phyloP scores from a whole-genome alignment of 2,113 vertebrate species.

The Neodontobutis hainanensis region DNA sequence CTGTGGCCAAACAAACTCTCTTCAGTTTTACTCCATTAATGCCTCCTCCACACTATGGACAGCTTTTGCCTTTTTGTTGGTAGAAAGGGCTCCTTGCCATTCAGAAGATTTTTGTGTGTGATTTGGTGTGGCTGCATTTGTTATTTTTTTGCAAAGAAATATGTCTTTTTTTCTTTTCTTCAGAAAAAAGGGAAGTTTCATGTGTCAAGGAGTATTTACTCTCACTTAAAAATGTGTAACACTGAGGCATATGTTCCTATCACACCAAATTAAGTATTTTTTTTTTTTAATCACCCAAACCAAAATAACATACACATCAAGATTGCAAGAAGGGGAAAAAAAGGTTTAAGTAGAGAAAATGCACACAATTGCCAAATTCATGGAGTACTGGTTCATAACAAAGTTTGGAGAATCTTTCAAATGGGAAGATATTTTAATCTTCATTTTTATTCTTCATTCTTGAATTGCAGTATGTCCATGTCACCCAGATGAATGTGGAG shows the following conservation, averaged over 20 bases:
- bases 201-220: slow-evolving; percentile 34
- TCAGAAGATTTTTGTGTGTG: slow-evolving; percentile 12
- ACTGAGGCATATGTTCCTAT: slow-evolving; percentile 33
- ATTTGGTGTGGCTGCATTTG: slow-evolving; percentile 23
- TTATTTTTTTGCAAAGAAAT: background rate
- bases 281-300: slow-evolving; percentile 44
- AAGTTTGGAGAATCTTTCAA: background rate
- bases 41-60: slow-evolving; percentile 28
- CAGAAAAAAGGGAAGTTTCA: slow-evolving; percentile 71
- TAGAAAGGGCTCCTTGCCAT: slow-evolving; percentile 1
- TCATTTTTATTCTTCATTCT: too few relatives aligned
- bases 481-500: slow-evolving; percentile 7
- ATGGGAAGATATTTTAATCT: too few relatives aligned
- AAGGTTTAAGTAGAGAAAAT: background rate
- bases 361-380: background rate
- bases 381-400: background rate
- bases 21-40: slow-evolving; percentile 37
- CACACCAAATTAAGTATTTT: slow-evolving; percentile 70
- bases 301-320: slow-evolving; percentile 27
- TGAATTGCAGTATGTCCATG: too few relatives aligned
- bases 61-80: slow-evolving; percentile 35
- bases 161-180: slow-evolving; percentile 51
- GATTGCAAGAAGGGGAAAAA: slow-evolving; percentile 8
- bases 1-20: slow-evolving; percentile 53
- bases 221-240: slow-evolving; percentile 17